phyloP scores from a whole-genome alignment of 2,888 invertebrate genomes.

The Lampropteryx suffumata region DNA sequence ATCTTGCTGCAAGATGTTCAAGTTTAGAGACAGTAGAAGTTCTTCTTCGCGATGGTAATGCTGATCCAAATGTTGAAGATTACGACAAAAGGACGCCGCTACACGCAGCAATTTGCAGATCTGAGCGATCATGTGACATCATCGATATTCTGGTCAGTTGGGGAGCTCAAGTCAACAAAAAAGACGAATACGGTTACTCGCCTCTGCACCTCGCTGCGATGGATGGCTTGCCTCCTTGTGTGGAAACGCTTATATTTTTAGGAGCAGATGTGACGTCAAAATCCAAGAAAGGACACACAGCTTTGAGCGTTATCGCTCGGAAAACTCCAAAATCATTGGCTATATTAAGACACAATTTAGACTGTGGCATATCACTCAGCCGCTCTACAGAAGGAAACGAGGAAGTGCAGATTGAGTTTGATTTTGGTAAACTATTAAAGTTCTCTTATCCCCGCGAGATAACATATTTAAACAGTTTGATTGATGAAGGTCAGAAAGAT shows the following conservation, averaged over 20 bases:
- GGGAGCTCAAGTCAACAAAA: conserved; percentile 91
- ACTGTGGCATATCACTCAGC: conserved; percentile 89
- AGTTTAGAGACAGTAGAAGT: conserved; percentile 91
- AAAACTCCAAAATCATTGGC: conserved; percentile 93
- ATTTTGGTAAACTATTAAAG: conserved; percentile 91
- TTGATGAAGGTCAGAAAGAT: conserved; percentile 94
- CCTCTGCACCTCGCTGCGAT: conserved; percentile 93
- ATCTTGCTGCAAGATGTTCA: conserved; percentile 91
- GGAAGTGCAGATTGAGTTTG: conserved; percentile 91
- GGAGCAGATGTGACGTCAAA: conserved; percentile 94
- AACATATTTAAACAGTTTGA: conserved; percentile 92
- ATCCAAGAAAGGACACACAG: conserved; percentile 93
- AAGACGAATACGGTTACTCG: conserved; percentile 93
- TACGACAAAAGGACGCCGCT: conserved; percentile 90
- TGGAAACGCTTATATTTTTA: conserved; percentile 90
- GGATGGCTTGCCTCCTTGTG: conserved; percentile 92
- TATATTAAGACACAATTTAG: conserved; percentile 90
- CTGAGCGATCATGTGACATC: conserved; percentile 90
- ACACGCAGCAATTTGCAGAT: conserved; percentile 91
- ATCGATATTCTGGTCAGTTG: conserved; percentile 89
- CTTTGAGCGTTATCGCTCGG: conserved; percentile 91
- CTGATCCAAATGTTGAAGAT: conserved; percentile 91
- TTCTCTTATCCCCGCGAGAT: conserved; percentile 93
- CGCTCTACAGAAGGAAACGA: conserved; percentile 89
- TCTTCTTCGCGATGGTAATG: conserved; percentile 87